Evolutionary conservation across 2,797 vertebrate species (phyloP), one percentile per base, ranked within the genome.

Genomic region (Triplophysa yarkandensis): DNA sequence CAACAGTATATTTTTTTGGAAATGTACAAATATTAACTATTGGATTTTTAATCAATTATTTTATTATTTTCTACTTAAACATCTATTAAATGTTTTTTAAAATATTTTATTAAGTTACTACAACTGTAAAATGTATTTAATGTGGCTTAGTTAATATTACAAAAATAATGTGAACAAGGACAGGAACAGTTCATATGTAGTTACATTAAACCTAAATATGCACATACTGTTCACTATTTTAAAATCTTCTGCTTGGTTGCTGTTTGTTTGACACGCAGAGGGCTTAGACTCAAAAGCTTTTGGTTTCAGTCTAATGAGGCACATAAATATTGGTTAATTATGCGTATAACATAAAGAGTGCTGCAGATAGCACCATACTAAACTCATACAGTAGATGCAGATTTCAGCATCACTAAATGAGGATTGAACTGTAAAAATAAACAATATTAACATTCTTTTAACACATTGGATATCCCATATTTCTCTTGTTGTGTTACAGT

Each of bases 401-500:
- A n/a, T 23, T 55, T 70, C 55, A 71, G 68, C 16, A 30, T 46
- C 48, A 27, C 27, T 58, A 44, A 11, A 44, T 19, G 13, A 11
- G 57, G 9, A 25, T 61, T 17, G 21, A 41, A 60, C 14, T 64
- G 46, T 60, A 7, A 46, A 13, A 14, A 1, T 65, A n/a, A n/a
- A 14, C 5, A 13, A 55, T 25, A 11, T 61, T 55, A 21, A 46
- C 1, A 30, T 13, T n/a, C 25, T n/a, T 30, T 60, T 48, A 76
- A 39, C 55, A 34, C 68, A 48, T 32, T 66, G 41, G 11, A 2
- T 54, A 54, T 66, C 66, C 25, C 78, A 17, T 66, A 46, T 70
- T 41, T 77, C 1, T 67, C 58, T 72, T 55, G 77, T 34, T 13
- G 1, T 74, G 61, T 86, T 58, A 60, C 76, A 96, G 96, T 96